Percentiles rank a stretch among this genome's conserved stretches.
Conservation (phyloP, 2,797 vertebrate species). For the Hyperoplus immaculatus region DNA sequence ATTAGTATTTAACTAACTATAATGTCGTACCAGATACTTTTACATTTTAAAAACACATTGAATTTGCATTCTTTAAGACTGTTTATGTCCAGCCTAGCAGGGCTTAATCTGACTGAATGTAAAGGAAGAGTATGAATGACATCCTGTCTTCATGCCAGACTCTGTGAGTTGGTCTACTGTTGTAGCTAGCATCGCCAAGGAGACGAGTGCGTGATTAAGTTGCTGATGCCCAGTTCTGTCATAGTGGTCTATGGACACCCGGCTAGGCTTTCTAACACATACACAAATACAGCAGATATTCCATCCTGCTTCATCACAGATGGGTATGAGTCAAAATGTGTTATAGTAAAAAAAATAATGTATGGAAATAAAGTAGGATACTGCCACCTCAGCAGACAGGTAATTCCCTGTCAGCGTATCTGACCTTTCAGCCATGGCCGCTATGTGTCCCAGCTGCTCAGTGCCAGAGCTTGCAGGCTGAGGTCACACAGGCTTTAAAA, state of each 20-base stretch:
- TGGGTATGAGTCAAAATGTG: neutral
- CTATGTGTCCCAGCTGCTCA: constrained; percentile 20
- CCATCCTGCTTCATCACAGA: constrained; percentile 37
- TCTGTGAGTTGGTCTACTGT: constrained; percentile 61
- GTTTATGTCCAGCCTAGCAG: constrained; percentile 30
- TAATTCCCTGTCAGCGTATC: constrained; percentile 1
- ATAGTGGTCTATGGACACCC: constrained; percentile 56
- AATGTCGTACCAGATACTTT: neutral
- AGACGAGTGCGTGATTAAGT: constrained; percentile 77
- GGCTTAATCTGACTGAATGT: constrained; percentile 31
- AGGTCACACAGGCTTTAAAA: constrained; percentile 26
- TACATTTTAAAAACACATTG: neutral
- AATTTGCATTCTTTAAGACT: constrained; percentile 10
- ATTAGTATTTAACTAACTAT: constrained; percentile 2
- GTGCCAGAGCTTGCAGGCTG: constrained; percentile 1
- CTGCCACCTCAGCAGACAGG: constrained; percentile 5
- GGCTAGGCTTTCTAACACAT: constrained; percentile 35
- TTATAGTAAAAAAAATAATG: neutral
- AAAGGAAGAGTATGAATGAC: constrained; percentile 59
- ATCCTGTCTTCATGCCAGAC: constrained; percentile 60
- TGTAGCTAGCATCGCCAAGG: constrained; percentile 74
- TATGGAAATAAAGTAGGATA: neutral
- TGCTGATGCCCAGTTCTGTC: constrained; percentile 74
- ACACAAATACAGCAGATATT: constrained; percentile 44
- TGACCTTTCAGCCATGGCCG: neutral